These are phyloP conservation scores for Apis florea DNA, from an alignment of 1,140 invertebrate genomes.

Conservation along the genomic window DNA sequence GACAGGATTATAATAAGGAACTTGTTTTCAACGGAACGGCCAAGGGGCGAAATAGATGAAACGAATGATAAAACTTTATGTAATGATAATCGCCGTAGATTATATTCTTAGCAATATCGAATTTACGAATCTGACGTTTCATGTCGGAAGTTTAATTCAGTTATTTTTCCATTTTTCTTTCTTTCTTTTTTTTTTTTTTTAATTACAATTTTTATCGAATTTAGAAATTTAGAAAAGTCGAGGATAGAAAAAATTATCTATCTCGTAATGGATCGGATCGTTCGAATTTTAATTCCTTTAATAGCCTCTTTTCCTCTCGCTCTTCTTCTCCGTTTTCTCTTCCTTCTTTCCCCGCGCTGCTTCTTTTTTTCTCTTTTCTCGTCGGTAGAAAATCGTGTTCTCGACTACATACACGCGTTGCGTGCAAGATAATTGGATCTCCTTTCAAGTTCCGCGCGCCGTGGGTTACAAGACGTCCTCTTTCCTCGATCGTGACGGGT, in stretches of 20 bases:
- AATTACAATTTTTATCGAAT: slow-evolving; percentile 5
- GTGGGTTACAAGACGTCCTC: slow-evolving; percentile 39
- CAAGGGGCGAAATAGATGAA: too few species aligned
- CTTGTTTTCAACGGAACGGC: too few species aligned
- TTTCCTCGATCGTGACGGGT: slow-evolving; percentile 41
- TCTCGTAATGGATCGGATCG: slow-evolving; percentile 38
- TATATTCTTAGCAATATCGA: too few species aligned
- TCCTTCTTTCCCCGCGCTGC: not conserved
- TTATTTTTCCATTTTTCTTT: too few species aligned
- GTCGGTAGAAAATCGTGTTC: slow-evolving; percentile 52
- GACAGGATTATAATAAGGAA: too few species aligned
- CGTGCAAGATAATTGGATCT: slow-evolving; percentile 61
- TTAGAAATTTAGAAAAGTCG: slow-evolving; percentile 40
- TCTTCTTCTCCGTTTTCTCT: not conserved
- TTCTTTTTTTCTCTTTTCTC: not conserved
- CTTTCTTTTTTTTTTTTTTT: too few species aligned
- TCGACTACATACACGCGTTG: slow-evolving; percentile 52
- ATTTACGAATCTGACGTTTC: too few species aligned
- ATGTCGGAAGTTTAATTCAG: too few species aligned
- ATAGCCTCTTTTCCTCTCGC: not conserved
- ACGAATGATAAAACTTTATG: too few species aligned
- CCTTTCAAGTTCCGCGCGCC: slow-evolving; percentile 44
- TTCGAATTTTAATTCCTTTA: slow-evolving; percentile 26
- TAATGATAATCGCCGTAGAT: too few species aligned
- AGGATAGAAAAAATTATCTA: slow-evolving; percentile 33